Evolutionary conservation across 2,113 vertebrate genomes (phyloP).

Genomic region (Leptosomus discolor): DNA sequence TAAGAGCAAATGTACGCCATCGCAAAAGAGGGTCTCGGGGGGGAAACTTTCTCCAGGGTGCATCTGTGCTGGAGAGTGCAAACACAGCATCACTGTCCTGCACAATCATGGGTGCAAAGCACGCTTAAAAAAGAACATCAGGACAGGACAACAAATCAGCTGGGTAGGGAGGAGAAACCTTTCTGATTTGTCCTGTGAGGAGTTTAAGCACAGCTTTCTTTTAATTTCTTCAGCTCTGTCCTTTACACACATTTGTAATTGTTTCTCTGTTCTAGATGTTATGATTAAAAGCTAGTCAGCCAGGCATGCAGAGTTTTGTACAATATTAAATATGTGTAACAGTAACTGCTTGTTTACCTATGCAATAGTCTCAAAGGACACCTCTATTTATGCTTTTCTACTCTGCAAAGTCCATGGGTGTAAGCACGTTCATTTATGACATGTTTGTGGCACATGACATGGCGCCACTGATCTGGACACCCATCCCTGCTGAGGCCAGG

Average conservation of each 20-base stretch:
- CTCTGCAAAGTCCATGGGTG: background rate
- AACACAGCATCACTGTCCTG: background rate
- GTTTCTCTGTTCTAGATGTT: background rate
- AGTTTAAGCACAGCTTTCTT: background rate
- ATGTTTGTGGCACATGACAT: background rate
- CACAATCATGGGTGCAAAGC: background rate
- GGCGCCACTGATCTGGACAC: background rate
- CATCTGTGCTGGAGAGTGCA: background rate
- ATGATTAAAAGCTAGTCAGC: background rate
- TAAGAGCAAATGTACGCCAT: background rate
- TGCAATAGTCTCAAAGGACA: background rate
- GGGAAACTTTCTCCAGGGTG: background rate
- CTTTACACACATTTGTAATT: background rate
- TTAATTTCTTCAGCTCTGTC: background rate
- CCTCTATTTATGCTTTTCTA: background rate
- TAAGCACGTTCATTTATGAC: background rate
- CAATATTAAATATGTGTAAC: background rate
- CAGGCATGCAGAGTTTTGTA: background rate
- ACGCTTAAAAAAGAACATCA: background rate
- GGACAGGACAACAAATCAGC: background rate
- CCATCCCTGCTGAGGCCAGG: fast-evolving
- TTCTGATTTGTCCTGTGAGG: background rate
- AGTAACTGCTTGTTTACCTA: background rate
- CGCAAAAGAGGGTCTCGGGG: background rate
- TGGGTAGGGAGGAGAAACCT: background rate